Base-by-base conservation (phyloP, 2,113 vertebrate species). In the Camelus dromedarius region DNA sequence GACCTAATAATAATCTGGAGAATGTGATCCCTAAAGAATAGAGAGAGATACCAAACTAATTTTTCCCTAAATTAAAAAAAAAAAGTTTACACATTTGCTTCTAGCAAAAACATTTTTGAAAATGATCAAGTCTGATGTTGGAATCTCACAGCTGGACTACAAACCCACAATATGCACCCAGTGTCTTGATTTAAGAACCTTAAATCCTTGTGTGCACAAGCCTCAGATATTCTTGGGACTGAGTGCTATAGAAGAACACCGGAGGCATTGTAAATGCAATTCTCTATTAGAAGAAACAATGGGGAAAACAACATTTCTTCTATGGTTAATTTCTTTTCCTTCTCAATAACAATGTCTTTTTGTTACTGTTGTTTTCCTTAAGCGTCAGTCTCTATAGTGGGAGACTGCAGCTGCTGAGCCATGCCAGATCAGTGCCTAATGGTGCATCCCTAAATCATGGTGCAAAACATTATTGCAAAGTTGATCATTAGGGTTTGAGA, bases 391-490 rank as follows among this genome's bases (percentile, higher is more conserved):
- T 96, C 76, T 96, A 75, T 22, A 26, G 50, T 90, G 35, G 42
- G 77, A 56, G 76, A 56, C 64, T 64, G 56, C 95, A 92, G 82
- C n/a, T 89, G 15, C 12, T n/a, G 38, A 75, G 11, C 32, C 48
- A 77, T 89, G 42, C 89, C 93, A 88, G 64, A 96, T 91, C 79
- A 86, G n/a, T 94, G 64, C 30, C 79, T 93, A 91, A 79, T 97
- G 72, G 77, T 87, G 85, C 50, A 80, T 10, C 19, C 32, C 64
- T 94, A 96, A 96, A 88, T 42, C 28, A 54, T 77, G 81, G 67
- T 93, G 94, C 72, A 97, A 96, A 85, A 64, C 35, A 50, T 66
- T 87, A 83, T 48, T 76, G 62, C 58, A 52, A 48, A 46, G 32
- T 89, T 82, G 22, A 95, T 56, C 91, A 92, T 97, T 89, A 72